phyloP scores from a whole-genome alignment of 2,113 vertebrate genomes.

The Piprites chloris region DNA sequence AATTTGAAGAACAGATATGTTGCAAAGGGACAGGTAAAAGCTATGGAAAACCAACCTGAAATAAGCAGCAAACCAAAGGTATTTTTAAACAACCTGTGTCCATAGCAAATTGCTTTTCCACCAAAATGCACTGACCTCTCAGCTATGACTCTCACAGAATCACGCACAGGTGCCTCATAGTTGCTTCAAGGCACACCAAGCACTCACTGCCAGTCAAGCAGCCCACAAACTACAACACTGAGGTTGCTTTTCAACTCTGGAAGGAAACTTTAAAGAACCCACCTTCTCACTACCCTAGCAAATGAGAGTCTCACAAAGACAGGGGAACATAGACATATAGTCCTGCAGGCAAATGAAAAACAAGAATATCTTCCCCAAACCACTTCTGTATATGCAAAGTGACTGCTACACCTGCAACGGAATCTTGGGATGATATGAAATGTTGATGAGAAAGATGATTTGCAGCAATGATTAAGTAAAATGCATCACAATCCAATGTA shows the following conservation, averaged over 20 bases:
- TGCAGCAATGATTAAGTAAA: not conserved
- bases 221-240: not conserved
- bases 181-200: not conserved
- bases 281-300: not conserved
- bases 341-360: not conserved
- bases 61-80: not conserved
- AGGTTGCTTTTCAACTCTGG: not conserved
- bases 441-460: rapidly evolving
- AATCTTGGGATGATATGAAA: not conserved
- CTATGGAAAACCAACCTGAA: not conserved
- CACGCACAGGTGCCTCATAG: rapidly evolving
- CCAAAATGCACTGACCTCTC: not conserved
- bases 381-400: not conserved
- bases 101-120: not conserved
- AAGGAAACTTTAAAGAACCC: not conserved
- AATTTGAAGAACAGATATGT: not conserved
- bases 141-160: not conserved
- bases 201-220: not conserved
- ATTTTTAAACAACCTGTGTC: not conserved
- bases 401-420: not conserved
- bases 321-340: rapidly evolving
- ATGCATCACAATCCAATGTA: not conserved
- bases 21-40: not conserved
- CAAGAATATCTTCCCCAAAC: not conserved
- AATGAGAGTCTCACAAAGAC: not conserved